These are phyloP conservation scores for Actinia equina DNA, from an alignment of 64 coral and sea anemone species.

Conservation along the genomic window DNA sequence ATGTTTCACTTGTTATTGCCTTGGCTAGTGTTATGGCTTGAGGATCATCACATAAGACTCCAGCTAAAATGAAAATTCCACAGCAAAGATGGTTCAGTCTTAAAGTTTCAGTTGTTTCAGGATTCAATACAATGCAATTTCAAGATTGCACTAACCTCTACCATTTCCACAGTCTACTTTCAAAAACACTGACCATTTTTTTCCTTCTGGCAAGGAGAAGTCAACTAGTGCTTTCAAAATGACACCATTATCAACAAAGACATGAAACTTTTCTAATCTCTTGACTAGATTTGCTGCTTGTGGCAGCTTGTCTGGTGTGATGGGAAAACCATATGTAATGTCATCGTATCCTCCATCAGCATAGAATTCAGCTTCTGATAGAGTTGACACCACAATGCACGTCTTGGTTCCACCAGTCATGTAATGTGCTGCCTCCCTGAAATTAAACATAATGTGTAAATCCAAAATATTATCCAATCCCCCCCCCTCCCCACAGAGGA, in stretches of 20 bases:
- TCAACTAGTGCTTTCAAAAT: conserved; percentile 53
- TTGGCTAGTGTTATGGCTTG: conserved; percentile 53
- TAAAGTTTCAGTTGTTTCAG: too few relatives aligned
- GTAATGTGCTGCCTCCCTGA: conserved; percentile 65
- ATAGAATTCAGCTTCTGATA: conserved; percentile 91
- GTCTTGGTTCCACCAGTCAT: conserved; percentile 73
- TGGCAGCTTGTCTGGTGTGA: conserved; percentile 79
- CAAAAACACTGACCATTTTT: conserved; percentile 79
- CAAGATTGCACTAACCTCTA: conserved; percentile 52
- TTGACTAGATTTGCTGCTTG: conserved; percentile 55
- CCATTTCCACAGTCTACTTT: conserved; percentile 76
- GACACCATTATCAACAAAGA: conserved; percentile 72
- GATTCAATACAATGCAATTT: neutral
- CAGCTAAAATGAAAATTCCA: conserved; percentile 37
- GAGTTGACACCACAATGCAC: conserved; percentile 84
- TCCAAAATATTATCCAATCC: too few relatives aligned
- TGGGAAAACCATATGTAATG: conserved; percentile 94
- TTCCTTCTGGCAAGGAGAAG: conserved; percentile 31
- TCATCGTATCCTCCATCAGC: conserved; percentile 70
- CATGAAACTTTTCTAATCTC: conserved; percentile 61
- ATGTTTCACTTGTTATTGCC: conserved; percentile 36
- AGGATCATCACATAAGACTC: conserved; percentile 56
- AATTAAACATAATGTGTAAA: neutral
- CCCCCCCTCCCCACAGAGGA: too few relatives aligned
- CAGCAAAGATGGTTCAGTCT: too few relatives aligned